phyloP scores from a whole-genome alignment of 2,888 invertebrate species.

The Strigamia transsilvanica region DNA sequence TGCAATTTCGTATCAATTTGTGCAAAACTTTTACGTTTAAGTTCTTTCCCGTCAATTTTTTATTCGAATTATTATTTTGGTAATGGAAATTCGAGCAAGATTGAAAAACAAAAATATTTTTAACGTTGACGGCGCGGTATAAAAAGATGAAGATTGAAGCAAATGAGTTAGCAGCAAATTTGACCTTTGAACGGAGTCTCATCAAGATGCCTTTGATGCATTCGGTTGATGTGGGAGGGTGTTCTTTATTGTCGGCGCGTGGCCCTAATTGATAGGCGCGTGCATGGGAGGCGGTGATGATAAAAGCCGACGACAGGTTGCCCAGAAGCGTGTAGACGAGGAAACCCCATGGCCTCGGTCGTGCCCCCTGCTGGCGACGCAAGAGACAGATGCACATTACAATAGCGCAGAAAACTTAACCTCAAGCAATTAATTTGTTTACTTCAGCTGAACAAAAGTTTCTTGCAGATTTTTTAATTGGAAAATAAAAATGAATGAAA shows the following conservation, averaged over 20 bases:
- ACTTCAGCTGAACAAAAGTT: not conserved
- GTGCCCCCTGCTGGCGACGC: constrained; percentile 4
- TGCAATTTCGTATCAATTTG: too few species aligned
- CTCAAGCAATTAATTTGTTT: not conserved
- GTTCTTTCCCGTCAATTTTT: too few species aligned
- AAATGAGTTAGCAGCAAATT: not conserved
- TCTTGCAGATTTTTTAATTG: not conserved
- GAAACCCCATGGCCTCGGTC: not conserved
- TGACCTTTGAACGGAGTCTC: constrained; percentile 2
- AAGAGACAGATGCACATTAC: not conserved
- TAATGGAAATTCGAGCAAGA: too few species aligned
- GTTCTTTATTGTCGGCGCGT: constrained; percentile 15
- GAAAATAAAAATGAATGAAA: too few species aligned
- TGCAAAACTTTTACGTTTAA: too few species aligned
- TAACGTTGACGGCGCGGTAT: too few species aligned
- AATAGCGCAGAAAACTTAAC: not conserved
- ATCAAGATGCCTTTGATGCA: constrained; percentile 2
- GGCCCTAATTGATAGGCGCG: constrained; percentile 15
- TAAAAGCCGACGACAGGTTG: constrained; percentile 8
- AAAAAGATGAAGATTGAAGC: not conserved
- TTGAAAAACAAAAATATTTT: too few species aligned
- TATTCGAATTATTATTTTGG: too few species aligned
- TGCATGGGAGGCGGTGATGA: constrained; percentile 9
- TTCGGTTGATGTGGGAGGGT: not conserved
- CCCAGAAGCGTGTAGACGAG: not conserved